Evolutionary conservation across 2,113 vertebrate species (phyloP).

Genomic region (Dendrocopos noguchii): DNA sequence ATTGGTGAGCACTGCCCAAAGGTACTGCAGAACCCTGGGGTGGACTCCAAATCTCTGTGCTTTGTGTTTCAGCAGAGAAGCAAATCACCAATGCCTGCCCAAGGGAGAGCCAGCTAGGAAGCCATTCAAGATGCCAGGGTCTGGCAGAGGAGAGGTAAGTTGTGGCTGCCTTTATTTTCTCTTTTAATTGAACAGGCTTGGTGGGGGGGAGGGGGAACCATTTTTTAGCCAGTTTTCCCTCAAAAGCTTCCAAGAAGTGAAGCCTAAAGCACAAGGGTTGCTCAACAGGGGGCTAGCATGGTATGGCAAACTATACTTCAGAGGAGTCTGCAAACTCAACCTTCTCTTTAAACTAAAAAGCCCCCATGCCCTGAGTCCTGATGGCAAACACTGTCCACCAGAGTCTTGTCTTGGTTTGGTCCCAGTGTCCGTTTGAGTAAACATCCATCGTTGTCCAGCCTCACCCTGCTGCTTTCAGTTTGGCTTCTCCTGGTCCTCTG

Average conservation of each 20-base stretch:
- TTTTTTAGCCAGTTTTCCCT: constrained; percentile 1
- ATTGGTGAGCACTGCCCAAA: no score
- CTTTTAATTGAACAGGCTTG: neutral
- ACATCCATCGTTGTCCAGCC: constrained; percentile 6
- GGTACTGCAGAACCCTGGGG: no score
- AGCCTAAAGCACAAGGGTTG: neutral
- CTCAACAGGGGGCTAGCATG: neutral
- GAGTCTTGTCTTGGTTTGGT: constrained; percentile 56
- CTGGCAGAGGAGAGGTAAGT: constrained; percentile 73
- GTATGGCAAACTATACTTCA: neutral
- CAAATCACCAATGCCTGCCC: constrained; percentile 56
- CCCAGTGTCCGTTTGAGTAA: neutral
- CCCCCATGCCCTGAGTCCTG: neutral
- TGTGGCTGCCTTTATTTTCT: neutral
- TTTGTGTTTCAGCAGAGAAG: constrained; percentile 77
- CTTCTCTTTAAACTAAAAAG: neutral
- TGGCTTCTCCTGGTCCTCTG: neutral
- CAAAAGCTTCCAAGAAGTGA: constrained; percentile 16
- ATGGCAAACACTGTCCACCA: neutral
- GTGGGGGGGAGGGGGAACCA: rapidly evolving
- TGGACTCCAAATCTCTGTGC: neutral
- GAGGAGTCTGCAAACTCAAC: no score
- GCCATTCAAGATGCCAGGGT: constrained; percentile 68
- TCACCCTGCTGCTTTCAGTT: neutral
- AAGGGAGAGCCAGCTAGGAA: constrained; percentile 74